Evolutionary conservation across 2,797 vertebrate genomes (phyloP), one percentile per base, ranked within the genome.

Genomic region (Heterohyrax brucei): DNA sequence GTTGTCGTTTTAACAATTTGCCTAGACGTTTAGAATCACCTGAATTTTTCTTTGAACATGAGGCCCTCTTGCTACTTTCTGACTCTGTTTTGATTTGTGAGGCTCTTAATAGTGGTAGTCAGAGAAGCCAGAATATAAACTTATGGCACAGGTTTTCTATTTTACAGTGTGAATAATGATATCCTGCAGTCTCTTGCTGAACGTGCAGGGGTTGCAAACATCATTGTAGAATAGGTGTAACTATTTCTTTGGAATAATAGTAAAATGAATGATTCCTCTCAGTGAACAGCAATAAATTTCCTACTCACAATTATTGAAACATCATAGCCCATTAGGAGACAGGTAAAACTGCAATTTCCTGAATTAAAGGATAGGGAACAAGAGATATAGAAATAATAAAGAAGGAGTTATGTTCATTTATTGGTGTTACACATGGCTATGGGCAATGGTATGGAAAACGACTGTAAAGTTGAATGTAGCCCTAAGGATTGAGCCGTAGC

Each of bases 181-280:
- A 12, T 48, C 8, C 7, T 21, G 30, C 1, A 66, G 6, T 14
- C 30, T 33, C 44, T 48, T n/a, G 5, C 14, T 91, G 24, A 68
- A 70, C n/a, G 68, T 88, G 59, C 48, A 80, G 48, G 26, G 7
- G 10, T 46, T 93, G 59, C 22, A 79, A 87, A 66, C 5, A 64
- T 87, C n/a, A 33, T 1, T 22, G 10, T 46, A 80, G 73, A 75
- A 53, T 28, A 59, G 72, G 30, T 33, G 61, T 22, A 93, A 59
- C 9, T 61, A 81, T 90, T 91, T 61, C 8, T 22, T 44, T 75
- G 39, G 14, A 4, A 83, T 22, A 5, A 0, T 19, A 48, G 91
- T 83, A 85, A 44, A 94, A 95, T 79, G 44, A 89, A 76, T 28
- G 8, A 79, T 44, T 78, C 13, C 16, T 5, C 62, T 87, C 91